Percentiles rank a stretch among this genome's conserved stretches.
phyloP scores from a whole-genome alignment of 2,888 invertebrate species.

The Caenorhabditis panamensis region DNA sequence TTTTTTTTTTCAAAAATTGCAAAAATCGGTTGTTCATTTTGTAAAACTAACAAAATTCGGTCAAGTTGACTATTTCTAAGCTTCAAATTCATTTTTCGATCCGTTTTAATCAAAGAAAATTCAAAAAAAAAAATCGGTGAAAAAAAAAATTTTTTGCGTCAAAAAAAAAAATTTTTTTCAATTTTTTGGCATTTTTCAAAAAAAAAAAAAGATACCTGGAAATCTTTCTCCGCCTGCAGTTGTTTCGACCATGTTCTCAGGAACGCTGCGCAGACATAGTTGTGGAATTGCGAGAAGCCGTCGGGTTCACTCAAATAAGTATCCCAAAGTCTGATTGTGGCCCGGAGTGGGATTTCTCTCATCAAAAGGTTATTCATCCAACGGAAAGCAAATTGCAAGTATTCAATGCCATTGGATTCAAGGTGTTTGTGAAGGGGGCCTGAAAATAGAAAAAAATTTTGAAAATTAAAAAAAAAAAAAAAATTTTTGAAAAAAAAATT shows the following conservation, averaged over 20 bases:
- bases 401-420: slow-evolving; percentile 94
- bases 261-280: slow-evolving; percentile 99
- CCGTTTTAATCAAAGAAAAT: too few relatives aligned
- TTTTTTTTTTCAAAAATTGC: too few relatives aligned
- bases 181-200: background rate
- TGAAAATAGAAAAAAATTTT: slow-evolving; percentile 77
- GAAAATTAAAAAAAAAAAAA: background rate
- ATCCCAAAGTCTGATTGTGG: slow-evolving; percentile 98
- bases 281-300: slow-evolving; percentile 96
- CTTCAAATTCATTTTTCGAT: too few relatives aligned
- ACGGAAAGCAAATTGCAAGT: slow-evolving; percentile 98
- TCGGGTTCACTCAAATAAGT: slow-evolving; percentile 92
- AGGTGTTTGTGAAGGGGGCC: slow-evolving; percentile 93
- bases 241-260: slow-evolving; percentile 93
- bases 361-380: slow-evolving; percentile 99
- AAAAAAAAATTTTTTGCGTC: background rate
- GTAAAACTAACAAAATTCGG: too few relatives aligned
- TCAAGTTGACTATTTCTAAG: too few relatives aligned
- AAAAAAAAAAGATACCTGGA: slow-evolving; percentile 87
- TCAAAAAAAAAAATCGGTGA: too few relatives aligned
- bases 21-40: too few relatives aligned
- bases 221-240: slow-evolving; percentile 92
- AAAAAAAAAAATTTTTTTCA: slow-evolving; percentile 14
- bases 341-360: slow-evolving; percentile 94
- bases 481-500: slow-evolving; percentile 83